These are phyloP conservation scores for Pocillopora damicornis DNA, from an alignment of 64 coral and sea anemone species.

Conservation along the genomic window DNA sequence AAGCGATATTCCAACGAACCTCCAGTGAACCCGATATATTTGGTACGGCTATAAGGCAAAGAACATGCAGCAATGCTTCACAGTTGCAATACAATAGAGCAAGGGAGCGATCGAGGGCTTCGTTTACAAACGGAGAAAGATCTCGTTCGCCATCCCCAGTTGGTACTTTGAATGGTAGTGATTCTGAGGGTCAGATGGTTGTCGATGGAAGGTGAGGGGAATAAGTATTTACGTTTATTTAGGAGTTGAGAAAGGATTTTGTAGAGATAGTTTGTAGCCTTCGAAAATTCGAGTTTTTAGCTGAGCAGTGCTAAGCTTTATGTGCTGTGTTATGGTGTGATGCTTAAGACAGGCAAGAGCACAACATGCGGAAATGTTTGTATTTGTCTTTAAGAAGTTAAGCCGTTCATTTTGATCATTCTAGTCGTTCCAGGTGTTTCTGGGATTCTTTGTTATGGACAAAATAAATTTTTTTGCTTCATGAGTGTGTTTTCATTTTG, in stretches of 20 bases:
- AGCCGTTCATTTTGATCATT: background rate
- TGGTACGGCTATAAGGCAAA: slow-evolving; percentile 12
- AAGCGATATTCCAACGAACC: slow-evolving; percentile 12
- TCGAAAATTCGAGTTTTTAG: background rate
- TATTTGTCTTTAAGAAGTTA: background rate
- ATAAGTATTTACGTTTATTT: background rate
- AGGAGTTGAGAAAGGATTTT: background rate
- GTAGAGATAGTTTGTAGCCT: background rate
- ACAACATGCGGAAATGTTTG: too few relatives aligned
- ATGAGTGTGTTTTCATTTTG: background rate
- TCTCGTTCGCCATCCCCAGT: background rate
- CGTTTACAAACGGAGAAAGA: background rate
- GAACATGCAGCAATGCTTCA: slow-evolving; percentile 58
- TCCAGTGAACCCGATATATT: slow-evolving; percentile 59
- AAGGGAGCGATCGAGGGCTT: slow-evolving; percentile 16
- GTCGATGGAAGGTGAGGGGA: slow-evolving; percentile 15
- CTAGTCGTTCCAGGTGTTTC: background rate
- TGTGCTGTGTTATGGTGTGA: too few relatives aligned
- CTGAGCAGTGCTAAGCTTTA: background rate
- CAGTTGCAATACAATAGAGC: slow-evolving; percentile 27
- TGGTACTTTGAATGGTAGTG: background rate
- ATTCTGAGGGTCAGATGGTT: slow-evolving; percentile 5
- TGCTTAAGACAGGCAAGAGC: too few relatives aligned
- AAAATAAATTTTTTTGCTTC: background rate
- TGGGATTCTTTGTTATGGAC: background rate